These are phyloP conservation scores for Pogonomyrmex barbatus DNA, from an alignment of 1,140 invertebrate species.

Conservation along the genomic window DNA sequence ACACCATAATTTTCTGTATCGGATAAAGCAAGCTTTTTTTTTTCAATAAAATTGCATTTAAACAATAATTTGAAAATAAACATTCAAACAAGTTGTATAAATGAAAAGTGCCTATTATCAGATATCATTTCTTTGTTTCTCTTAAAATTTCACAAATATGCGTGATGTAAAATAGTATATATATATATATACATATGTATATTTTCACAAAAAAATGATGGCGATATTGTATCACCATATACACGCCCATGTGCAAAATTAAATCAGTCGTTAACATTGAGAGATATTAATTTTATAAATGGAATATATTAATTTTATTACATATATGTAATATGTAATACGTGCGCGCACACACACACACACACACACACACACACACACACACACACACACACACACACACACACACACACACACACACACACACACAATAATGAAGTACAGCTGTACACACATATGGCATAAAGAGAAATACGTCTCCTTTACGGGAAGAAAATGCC, in stretches of 20 bases:
- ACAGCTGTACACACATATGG: neutral
- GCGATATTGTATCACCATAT: neutral
- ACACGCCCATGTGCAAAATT: neutral
- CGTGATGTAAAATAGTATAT: too few relatives aligned
- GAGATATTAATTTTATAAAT: conserved; percentile 6
- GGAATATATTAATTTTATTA: neutral
- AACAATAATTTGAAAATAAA: too few relatives aligned
- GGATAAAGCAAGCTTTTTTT: too few relatives aligned
- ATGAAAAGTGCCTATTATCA: too few relatives aligned
- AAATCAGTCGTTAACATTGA: neutral
- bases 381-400: too few relatives aligned
- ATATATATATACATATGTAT: neutral
- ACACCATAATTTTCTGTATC: too few relatives aligned
- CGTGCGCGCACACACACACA: too few relatives aligned
- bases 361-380: neutral
- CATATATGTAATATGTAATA: too few relatives aligned
- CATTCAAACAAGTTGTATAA: too few relatives aligned
- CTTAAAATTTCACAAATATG: too few relatives aligned
- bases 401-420: neutral
- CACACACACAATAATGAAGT: neutral
- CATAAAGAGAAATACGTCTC: conserved; percentile 13
- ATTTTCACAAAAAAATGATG: neutral
- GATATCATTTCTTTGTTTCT: too few relatives aligned
- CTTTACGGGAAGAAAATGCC: conserved; percentile 27
- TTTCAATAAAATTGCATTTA: too few relatives aligned